Evolutionary conservation across 2,888 invertebrate species (phyloP).

Genomic region (Hirtodrosophila alboralis): DNA sequence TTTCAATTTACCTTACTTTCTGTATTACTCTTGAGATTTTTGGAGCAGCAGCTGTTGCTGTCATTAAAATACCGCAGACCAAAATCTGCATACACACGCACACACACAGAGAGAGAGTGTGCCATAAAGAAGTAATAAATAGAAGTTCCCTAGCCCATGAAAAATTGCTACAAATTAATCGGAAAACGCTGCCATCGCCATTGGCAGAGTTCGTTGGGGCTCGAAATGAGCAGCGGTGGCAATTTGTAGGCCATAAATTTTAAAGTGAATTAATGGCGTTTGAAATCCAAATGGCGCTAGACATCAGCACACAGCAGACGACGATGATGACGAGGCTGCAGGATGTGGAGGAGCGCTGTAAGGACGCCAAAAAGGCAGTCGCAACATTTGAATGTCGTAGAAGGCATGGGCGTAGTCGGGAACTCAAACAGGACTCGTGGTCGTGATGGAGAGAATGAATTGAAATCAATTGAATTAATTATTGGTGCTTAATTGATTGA

Average conservation of each 20-base stretch:
- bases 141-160: conserved; percentile 53
- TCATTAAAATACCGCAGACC: conserved; percentile 29
- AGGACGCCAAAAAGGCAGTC: conserved; percentile 20
- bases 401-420: background rate
- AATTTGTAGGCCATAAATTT: conserved; percentile 78
- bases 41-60: conserved; percentile 40
- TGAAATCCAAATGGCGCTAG: conserved; percentile 74
- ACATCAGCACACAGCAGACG: conserved; percentile 36
- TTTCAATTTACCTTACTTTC: too few species aligned
- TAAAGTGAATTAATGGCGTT: conserved; percentile 76
- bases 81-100: conserved; percentile 16
- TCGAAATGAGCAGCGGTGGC: conserved; percentile 46
- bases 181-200: conserved; percentile 30
- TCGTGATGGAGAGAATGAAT: conserved; percentile 59
- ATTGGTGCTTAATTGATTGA: conserved; percentile 83
- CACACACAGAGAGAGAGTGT: too few species aligned
- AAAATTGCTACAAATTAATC: conserved; percentile 65
- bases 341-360: conserved; percentile 1
- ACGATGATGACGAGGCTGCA: conserved; percentile 1
- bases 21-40: too few species aligned
- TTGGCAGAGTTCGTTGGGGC: conserved; percentile 16
- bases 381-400: conserved; percentile 50
- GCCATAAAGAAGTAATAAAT: conserved; percentile 47
- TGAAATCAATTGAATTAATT: conserved; percentile 82
- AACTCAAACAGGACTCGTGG: conserved; percentile 31